Evolutionary conservation across 2,797 vertebrate species (phyloP).

Genomic region (Geotrypetes seraphini): DNA sequence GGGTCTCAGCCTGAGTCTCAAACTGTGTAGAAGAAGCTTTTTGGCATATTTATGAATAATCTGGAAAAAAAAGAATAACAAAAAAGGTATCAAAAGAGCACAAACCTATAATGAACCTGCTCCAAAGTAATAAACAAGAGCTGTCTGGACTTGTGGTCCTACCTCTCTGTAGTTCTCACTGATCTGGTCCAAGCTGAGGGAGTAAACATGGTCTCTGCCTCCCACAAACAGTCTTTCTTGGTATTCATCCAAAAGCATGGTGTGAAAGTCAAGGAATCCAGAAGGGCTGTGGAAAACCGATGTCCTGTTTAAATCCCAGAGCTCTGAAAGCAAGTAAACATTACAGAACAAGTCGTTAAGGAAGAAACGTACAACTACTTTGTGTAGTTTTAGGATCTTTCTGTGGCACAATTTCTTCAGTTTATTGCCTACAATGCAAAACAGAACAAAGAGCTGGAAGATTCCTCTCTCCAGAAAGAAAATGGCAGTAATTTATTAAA

Average conservation of each 20-base stretch:
- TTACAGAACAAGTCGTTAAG: slow-evolving; percentile 9
- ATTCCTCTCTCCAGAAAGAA: no score
- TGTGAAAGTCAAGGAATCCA: slow-evolving; percentile 69
- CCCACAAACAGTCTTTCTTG: slow-evolving; percentile 86
- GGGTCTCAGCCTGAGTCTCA: no score
- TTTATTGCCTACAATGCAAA: slow-evolving; percentile 7
- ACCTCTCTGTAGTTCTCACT: slow-evolving; percentile 81
- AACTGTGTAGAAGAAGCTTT: no score
- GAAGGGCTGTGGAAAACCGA: slow-evolving; percentile 76
- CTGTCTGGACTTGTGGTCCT: slow-evolving; percentile 11
- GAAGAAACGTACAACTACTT: neutral
- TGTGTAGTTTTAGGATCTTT: no score
- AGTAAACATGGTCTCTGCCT: slow-evolving; percentile 82
- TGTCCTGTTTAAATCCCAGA: slow-evolving; percentile 88
- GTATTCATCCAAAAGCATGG: slow-evolving; percentile 86
- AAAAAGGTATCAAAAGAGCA: no score
- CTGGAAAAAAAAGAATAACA: no score
- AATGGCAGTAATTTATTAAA: no score
- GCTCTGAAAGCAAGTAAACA: slow-evolving; percentile 65
- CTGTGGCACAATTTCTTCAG: neutral
- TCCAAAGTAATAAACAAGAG: no score
- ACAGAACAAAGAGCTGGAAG: no score
- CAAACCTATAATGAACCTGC: no score
- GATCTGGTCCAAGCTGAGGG: slow-evolving; percentile 81
- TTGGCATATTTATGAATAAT: no score